Conservation (phyloP, 2,888 invertebrate species). For the Acanthosepion lycidas region DNA sequence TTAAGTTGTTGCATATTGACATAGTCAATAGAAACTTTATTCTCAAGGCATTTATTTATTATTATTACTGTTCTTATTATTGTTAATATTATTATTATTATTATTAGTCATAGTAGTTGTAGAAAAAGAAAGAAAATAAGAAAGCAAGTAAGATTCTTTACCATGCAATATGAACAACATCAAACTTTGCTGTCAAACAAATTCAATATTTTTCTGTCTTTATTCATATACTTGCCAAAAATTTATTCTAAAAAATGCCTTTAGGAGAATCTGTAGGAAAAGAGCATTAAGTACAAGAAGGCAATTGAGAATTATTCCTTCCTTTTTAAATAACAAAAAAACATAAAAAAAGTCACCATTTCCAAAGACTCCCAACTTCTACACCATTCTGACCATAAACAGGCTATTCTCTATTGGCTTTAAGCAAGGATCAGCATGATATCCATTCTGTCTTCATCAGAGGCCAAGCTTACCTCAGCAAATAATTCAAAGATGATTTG, state of each 20-base stretch:
- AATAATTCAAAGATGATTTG: not conserved
- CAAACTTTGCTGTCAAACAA: not conserved
- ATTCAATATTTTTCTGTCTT: not conserved
- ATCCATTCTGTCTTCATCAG: not conserved
- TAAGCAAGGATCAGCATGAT: not conserved
- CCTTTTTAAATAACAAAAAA: not conserved
- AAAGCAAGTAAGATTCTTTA: not conserved
- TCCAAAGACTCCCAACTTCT: not conserved
- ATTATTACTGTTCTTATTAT: too few relatives aligned
- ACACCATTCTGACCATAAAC: not conserved
- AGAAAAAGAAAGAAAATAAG: not conserved
- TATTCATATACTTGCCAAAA: conserved; percentile 11
- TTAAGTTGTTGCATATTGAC: too few relatives aligned
- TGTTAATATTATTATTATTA: too few relatives aligned
- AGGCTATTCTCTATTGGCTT: not conserved
- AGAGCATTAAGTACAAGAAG: not conserved
- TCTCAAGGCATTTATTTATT: too few relatives aligned
- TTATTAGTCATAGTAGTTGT: too few relatives aligned
- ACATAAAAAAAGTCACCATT: not conserved
- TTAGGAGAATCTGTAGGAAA: not conserved
- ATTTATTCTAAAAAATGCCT: conserved; percentile 33
- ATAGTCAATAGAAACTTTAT: too few relatives aligned
- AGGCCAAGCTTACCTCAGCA: not conserved
- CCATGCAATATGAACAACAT: not conserved
- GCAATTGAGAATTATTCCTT: not conserved